Conservation (phyloP, 2,113 vertebrate genomes). For the Casuarius casuarius region DNA sequence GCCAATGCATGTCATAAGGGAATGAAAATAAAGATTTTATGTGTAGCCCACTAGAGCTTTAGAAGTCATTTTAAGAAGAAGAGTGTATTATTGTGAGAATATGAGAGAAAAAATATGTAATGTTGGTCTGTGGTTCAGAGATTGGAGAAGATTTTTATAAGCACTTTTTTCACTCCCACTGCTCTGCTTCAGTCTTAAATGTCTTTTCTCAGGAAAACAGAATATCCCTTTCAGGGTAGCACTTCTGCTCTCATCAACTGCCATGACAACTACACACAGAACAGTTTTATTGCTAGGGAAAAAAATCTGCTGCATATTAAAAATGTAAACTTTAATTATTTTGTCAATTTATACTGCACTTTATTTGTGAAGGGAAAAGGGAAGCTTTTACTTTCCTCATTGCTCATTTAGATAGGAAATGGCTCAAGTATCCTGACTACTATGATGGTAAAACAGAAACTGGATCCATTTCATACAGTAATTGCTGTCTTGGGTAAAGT, state of each 20-base stretch:
- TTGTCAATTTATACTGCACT: neutral
- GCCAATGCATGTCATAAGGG: neutral
- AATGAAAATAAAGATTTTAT: neutral
- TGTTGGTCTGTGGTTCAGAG: neutral
- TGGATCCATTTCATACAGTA: neutral
- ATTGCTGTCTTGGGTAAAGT: neutral
- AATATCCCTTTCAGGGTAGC: neutral
- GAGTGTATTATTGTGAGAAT: neutral
- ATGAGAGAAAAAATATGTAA: neutral
- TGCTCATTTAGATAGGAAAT: slow-evolving; percentile 6
- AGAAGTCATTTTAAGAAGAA: neutral
- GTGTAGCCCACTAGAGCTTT: neutral
- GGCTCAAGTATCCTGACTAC: neutral
- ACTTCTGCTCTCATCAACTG: neutral
- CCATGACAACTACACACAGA: neutral
- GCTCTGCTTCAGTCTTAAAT: neutral
- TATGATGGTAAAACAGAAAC: neutral
- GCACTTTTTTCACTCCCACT: neutral
- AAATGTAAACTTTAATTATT: slow-evolving; percentile 34
- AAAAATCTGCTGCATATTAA: neutral
- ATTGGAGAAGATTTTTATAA: neutral
- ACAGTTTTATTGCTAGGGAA: neutral
- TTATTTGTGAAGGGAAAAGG: neutral
- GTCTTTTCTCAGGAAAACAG: neutral
- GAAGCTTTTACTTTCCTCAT: neutral